phyloP scores from a whole-genome alignment of 2,888 invertebrate genomes.

The Hypomecis punctinalis region DNA sequence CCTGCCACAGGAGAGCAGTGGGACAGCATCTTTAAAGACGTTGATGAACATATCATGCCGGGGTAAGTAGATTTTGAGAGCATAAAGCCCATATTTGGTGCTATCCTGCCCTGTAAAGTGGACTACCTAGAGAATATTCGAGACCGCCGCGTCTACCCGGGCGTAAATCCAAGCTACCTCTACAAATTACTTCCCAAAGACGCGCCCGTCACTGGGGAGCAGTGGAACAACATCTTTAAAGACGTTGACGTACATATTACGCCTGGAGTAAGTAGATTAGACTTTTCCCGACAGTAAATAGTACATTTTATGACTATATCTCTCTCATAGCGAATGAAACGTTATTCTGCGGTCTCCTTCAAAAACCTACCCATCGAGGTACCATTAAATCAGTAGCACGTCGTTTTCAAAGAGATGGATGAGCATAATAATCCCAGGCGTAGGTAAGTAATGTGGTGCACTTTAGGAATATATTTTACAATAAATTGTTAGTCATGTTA shows the following conservation, averaged over 20 bases:
- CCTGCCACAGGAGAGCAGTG: constrained; percentile 95
- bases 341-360: too few relatives aligned
- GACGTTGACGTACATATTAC: constrained; percentile 98
- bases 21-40: constrained; percentile 96
- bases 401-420: too few relatives aligned
- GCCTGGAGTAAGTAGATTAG: constrained; percentile 93
- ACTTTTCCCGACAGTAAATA: too few relatives aligned
- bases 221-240: constrained; percentile 95
- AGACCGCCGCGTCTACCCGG: constrained; percentile 95
- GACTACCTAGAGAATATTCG: constrained; percentile 97
- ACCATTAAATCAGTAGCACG: too few relatives aligned
- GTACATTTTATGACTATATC: too few relatives aligned
- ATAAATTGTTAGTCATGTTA: too few relatives aligned
- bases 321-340: too few relatives aligned
- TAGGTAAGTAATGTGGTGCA: too few relatives aligned
- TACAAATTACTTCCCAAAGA: constrained; percentile 92
- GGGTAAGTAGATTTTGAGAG: constrained; percentile 84
- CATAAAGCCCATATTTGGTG: too few relatives aligned
- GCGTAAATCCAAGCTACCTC: constrained; percentile 97
- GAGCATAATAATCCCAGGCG: too few relatives aligned
- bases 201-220: constrained; percentile 94
- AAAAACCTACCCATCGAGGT: too few relatives aligned
- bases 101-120: constrained; percentile 72
- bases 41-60: constrained; percentile 99
- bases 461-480: too few relatives aligned